Evolutionary conservation across 2,113 vertebrate species (phyloP).

Genomic region (Brachyistius frenatus): DNA sequence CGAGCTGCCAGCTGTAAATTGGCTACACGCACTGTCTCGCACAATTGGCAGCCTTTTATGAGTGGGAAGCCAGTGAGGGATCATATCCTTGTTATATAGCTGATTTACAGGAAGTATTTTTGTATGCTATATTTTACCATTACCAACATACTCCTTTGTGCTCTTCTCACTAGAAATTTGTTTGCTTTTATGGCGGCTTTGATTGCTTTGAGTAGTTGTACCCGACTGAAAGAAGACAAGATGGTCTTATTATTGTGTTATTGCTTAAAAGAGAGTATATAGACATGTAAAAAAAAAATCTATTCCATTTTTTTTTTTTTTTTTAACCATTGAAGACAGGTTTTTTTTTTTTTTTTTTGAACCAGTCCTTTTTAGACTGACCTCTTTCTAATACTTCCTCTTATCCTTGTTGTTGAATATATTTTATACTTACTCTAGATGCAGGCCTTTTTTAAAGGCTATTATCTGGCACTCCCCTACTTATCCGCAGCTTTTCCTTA

Average conservation of each 20-base stretch:
- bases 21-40: background rate
- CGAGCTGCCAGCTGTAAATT: background rate
- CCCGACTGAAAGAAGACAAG: background rate
- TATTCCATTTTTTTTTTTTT: too few relatives aligned
- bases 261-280: too few relatives aligned
- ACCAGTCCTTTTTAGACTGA: too few relatives aligned
- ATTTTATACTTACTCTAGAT: background rate
- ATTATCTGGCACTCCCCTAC: too few relatives aligned
- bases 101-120: background rate
- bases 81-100: background rate
- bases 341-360: too few relatives aligned
- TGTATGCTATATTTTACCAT: background rate
- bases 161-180: too few relatives aligned
- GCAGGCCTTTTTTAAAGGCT: background rate
- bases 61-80: constrained; percentile 8
- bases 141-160: background rate
- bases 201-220: background rate
- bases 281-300: too few relatives aligned
- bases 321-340: too few relatives aligned
- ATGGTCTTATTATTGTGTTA: background rate
- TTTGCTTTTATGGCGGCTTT: too few relatives aligned
- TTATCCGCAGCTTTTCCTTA: background rate
- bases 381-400: too few relatives aligned
- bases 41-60: background rate
- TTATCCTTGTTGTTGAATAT: background rate